Percentiles rank a stretch among this genome's conserved stretches.
phyloP scores from a whole-genome alignment of 2,888 invertebrate genomes.

The Melanotus villosus region DNA sequence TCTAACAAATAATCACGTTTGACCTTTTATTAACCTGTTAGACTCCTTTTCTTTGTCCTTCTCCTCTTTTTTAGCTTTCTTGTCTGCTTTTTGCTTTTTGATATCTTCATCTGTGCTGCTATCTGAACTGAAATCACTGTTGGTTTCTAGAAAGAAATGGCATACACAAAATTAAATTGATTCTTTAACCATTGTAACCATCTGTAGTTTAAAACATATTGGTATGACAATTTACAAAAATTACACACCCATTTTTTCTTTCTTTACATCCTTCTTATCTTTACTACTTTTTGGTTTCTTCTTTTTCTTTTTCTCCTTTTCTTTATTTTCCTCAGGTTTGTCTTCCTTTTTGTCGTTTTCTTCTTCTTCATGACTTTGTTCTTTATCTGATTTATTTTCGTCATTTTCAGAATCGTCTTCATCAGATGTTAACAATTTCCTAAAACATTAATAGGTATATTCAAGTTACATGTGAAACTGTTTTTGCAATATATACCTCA shows the following conservation, averaged over 20 bases:
- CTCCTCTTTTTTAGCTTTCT: slow-evolving; percentile 67
- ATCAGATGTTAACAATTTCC: slow-evolving; percentile 79
- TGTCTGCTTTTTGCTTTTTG: slow-evolving; percentile 72
- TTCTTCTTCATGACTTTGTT: slow-evolving; percentile 78
- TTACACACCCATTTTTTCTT: slow-evolving; percentile 71
- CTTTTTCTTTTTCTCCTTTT: slow-evolving; percentile 76
- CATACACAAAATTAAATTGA: too few species aligned
- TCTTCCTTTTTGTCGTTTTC: slow-evolving; percentile 80
- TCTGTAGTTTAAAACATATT: too few species aligned
- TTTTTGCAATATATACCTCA: slow-evolving; percentile 68
- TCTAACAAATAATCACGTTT: neutral
- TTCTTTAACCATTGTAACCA: too few species aligned
- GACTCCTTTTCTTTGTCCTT: slow-evolving; percentile 67
- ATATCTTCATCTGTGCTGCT: slow-evolving; percentile 79
- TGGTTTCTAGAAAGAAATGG: slow-evolving; percentile 72
- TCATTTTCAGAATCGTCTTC: slow-evolving; percentile 91
- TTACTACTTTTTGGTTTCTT: slow-evolving; percentile 74
- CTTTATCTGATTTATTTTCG: slow-evolving; percentile 82
- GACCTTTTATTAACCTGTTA: slow-evolving; percentile 56
- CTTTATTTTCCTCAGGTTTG: slow-evolving; percentile 68
- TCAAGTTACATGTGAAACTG: neutral
- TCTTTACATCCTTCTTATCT: slow-evolving; percentile 72
- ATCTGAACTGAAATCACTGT: slow-evolving; percentile 81
- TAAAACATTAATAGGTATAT: neutral
- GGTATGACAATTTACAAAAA: too few species aligned